Evolutionary conservation across 2,113 vertebrate genomes (phyloP).

Genomic region (Salvelinus fontinalis): DNA sequence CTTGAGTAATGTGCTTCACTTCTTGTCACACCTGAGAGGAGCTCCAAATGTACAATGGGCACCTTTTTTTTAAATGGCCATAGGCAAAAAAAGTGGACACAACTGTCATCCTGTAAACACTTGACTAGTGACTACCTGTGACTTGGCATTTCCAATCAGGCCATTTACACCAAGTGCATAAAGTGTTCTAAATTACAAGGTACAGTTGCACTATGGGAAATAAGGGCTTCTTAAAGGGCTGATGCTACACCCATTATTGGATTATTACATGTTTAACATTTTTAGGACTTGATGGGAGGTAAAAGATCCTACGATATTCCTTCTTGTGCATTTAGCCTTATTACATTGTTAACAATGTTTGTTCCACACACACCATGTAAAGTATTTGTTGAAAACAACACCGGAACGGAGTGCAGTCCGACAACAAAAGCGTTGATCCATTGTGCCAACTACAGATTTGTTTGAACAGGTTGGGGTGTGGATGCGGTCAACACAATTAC

Average conservation of each 20-base stretch:
- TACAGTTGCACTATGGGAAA: too few relatives aligned
- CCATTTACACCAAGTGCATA: too few relatives aligned
- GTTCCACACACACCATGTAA: slow-evolving; percentile 13
- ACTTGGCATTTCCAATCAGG: too few relatives aligned
- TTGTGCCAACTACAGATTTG: slow-evolving; percentile 51
- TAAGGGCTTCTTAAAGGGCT: too few relatives aligned
- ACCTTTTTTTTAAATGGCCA: slow-evolving; percentile 52
- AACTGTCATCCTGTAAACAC: slow-evolving; percentile 17
- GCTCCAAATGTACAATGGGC: slow-evolving; percentile 34
- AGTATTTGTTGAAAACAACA: slow-evolving; percentile 27
- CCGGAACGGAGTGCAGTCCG: slow-evolving; percentile 15
- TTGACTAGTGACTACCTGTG: too few relatives aligned
- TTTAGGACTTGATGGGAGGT: too few relatives aligned
- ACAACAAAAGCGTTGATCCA: slow-evolving; percentile 32
- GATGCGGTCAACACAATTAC: slow-evolving; percentile 35
- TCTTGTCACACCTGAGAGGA: not conserved
- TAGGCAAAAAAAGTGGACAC: slow-evolving; percentile 56
- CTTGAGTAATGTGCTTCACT: not conserved
- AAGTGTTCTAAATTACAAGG: too few relatives aligned
- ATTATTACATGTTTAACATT: too few relatives aligned
- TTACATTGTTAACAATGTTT: too few relatives aligned
- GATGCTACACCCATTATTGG: too few relatives aligned
- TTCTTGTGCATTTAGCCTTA: not conserved
- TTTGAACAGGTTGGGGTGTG: slow-evolving; percentile 48
- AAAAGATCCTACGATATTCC: too few relatives aligned